Percentiles rank a stretch among this genome's conserved stretches.
phyloP scores from a whole-genome alignment of 2,797 vertebrate species.

The Labroides dimidiatus region DNA sequence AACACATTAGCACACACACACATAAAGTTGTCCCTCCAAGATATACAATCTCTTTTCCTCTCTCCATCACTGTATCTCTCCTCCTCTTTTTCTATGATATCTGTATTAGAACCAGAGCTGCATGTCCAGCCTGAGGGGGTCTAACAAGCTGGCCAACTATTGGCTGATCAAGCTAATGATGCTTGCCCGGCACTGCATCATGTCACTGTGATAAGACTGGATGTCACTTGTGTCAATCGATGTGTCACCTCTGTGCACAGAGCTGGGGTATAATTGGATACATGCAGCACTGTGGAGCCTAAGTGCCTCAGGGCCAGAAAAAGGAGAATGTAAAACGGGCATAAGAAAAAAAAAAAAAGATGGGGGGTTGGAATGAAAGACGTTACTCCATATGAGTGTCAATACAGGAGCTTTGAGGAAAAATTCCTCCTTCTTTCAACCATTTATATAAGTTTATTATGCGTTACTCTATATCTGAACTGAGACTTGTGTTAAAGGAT shows the following conservation, averaged over 20 bases:
- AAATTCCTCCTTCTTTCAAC: slow-evolving; percentile 11
- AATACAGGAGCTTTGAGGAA: slow-evolving; percentile 11
- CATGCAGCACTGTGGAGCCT: slow-evolving; percentile 48
- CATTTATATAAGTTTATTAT: slow-evolving; percentile 1
- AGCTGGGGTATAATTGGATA: slow-evolving; percentile 69
- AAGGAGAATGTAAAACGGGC: slow-evolving; percentile 33
- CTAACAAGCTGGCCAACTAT: slow-evolving; percentile 54
- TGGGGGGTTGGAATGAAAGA: slow-evolving; percentile 27
- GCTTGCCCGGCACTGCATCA: slow-evolving; percentile 64
- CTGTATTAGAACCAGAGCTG: slow-evolving; percentile 51
- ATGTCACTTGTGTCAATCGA: slow-evolving; percentile 72
- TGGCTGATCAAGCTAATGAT: slow-evolving; percentile 71
- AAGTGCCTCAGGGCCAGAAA: slow-evolving; percentile 46
- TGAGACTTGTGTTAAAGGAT: neutral
- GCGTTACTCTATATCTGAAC: neutral
- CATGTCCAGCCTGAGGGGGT: slow-evolving; percentile 42
- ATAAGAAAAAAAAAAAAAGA: slow-evolving; percentile 32
- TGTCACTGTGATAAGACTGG: slow-evolving; percentile 69
- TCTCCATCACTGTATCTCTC: slow-evolving; percentile 37
- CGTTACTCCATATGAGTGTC: slow-evolving; percentile 42
- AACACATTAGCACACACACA: slow-evolving; percentile 15
- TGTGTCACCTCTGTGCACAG: slow-evolving; percentile 67
- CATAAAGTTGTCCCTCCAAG: slow-evolving; percentile 42
- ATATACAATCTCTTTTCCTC: slow-evolving; percentile 31
- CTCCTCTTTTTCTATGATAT: slow-evolving; percentile 54